phyloP scores from a whole-genome alignment of 1,140 invertebrate species.

The Palaemon carinicauda region DNA sequence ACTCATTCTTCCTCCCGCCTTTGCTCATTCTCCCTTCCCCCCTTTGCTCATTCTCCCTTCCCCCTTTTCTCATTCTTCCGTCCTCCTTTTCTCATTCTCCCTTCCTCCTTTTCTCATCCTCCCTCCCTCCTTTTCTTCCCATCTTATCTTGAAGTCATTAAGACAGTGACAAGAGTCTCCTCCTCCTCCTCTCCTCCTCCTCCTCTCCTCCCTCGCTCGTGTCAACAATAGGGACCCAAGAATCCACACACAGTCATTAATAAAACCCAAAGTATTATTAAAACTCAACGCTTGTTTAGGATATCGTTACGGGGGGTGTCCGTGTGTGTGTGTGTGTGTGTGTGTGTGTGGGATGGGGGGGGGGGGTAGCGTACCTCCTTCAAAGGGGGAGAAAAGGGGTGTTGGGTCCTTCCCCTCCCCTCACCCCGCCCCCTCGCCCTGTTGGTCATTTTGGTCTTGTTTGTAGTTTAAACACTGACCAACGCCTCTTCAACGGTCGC shows the following conservation, averaged over 20 bases:
- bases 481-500: neutral
- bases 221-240: too few relatives aligned
- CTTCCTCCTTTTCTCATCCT: too few relatives aligned
- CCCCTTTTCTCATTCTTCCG: too few relatives aligned
- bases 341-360: too few relatives aligned
- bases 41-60: too few relatives aligned
- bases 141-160: neutral
- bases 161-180: neutral
- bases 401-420: too few relatives aligned
- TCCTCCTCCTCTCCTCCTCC: neutral
- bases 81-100: too few relatives aligned
- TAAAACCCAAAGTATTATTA: neutral
- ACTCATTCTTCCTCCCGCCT: too few relatives aligned
- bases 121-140: neutral
- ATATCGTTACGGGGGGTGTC: neutral
- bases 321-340: neutral
- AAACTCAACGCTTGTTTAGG: neutral
- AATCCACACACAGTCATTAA: too few relatives aligned
- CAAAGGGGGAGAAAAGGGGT: too few relatives aligned
- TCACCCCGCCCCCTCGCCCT: neutral
- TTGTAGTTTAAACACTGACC: constrained; percentile 3
- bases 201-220: neutral
- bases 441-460: constrained; percentile 6
- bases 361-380: neutral
- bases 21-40: too few relatives aligned